Percentiles rank a stretch among this genome's conserved stretches.
These are phyloP conservation scores for Bufo gargarizans DNA, from an alignment of 2,113 vertebrate species.

Conservation along the genomic window DNA sequence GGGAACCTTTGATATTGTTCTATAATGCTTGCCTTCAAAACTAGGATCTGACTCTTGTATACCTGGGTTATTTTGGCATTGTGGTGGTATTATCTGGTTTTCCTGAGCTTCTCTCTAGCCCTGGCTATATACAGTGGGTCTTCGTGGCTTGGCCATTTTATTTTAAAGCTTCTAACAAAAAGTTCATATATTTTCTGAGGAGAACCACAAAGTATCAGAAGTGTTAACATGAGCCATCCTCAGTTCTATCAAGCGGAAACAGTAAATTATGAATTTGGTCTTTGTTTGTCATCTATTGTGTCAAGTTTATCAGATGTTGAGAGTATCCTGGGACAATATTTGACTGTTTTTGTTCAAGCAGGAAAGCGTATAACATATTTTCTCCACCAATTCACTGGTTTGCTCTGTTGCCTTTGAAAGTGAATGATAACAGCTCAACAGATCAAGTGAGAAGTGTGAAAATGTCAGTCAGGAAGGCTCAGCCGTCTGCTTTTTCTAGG, in stretches of 20 bases:
- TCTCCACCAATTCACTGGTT: slow-evolving; percentile 25
- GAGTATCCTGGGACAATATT: slow-evolving; percentile 29
- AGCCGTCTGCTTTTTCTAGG: not conserved
- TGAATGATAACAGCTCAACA: slow-evolving; percentile 26
- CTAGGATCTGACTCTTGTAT: too few species aligned
- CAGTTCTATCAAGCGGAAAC: not conserved
- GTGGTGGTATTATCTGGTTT: too few species aligned
- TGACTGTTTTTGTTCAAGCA: not conserved
- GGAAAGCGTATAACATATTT: slow-evolving; percentile 14
- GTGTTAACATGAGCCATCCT: not conserved
- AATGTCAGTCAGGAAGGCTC: not conserved
- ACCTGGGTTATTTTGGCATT: too few species aligned
- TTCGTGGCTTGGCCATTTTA: not conserved
- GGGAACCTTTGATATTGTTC: too few species aligned
- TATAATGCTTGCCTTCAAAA: too few species aligned
- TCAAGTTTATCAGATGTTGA: not conserved
- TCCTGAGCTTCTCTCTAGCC: not conserved
- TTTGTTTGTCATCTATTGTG: slow-evolving; percentile 11
- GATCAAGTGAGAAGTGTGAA: slow-evolving; percentile 8
- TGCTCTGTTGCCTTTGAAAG: not conserved
- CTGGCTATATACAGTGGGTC: not conserved
- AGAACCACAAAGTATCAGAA: not conserved
- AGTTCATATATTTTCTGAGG: not conserved
- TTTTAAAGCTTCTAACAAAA: not conserved
- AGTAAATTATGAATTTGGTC: slow-evolving; percentile 6